phyloP scores from a whole-genome alignment of 2,888 invertebrate species.

The Melipona beecheii region DNA sequence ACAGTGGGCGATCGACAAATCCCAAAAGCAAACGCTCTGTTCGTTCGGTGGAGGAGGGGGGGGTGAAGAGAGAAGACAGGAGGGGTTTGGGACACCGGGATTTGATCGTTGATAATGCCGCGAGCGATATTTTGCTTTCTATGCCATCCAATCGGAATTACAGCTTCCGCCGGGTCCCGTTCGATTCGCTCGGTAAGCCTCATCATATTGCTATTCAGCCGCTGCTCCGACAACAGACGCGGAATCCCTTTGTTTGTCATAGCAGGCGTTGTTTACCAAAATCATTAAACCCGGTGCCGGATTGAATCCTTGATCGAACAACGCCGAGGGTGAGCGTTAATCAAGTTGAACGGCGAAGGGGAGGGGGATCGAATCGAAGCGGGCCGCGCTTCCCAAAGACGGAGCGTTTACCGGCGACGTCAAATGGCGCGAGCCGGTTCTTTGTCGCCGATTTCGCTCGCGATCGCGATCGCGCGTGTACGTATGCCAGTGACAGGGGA shows the following conservation, averaged over 20 bases:
- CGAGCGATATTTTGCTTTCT: conserved; percentile 39
- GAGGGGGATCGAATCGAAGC: background rate
- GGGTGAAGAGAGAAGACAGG: too few species aligned
- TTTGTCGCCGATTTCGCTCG: conserved; percentile 28
- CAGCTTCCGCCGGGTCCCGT: conserved; percentile 1
- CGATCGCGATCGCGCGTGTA: background rate
- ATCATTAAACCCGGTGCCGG: conserved; percentile 46
- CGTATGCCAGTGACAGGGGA: conserved; percentile 7
- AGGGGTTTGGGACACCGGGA: background rate
- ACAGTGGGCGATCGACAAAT: conserved; percentile 3
- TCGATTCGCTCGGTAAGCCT: conserved; percentile 44
- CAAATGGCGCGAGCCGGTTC: conserved; percentile 16
- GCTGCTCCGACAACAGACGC: conserved; percentile 43
- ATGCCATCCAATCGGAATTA: conserved; percentile 24
- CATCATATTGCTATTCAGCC: conserved; percentile 57
- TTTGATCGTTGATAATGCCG: conserved; percentile 5
- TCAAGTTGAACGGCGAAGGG: conserved; percentile 25
- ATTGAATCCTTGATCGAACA: conserved; percentile 53
- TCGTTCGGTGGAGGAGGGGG: background rate
- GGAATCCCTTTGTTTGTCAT: conserved; percentile 52
- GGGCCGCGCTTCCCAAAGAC: conserved; percentile 15
- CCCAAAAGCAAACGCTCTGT: conserved; percentile 13
- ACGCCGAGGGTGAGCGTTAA: conserved; percentile 31
- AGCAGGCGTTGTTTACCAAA: conserved; percentile 53
- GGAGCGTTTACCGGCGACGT: conserved; percentile 21